phyloP scores from a whole-genome alignment of 2,797 vertebrate species.

The Pipistrellus pygmaeus region DNA sequence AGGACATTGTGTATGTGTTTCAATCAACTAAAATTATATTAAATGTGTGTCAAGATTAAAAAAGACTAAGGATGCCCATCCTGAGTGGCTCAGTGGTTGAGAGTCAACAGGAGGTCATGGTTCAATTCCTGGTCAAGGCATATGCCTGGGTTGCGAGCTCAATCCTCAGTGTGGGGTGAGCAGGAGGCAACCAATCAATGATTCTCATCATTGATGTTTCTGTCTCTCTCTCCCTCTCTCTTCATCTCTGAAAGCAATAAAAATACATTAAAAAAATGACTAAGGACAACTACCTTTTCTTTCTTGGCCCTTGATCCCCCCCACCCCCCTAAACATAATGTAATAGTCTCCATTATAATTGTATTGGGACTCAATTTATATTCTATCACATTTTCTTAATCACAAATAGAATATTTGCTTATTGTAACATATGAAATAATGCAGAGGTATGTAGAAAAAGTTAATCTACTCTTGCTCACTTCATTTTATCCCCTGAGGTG shows the following conservation, averaged over 20 bases:
- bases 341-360: neutral
- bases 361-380: neutral
- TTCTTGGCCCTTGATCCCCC: neutral
- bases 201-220: too few relatives aligned
- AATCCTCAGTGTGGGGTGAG: too few relatives aligned
- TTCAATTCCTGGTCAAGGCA: too few relatives aligned
- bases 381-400: constrained; percentile 35
- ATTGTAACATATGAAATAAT: neutral
- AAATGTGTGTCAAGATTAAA: neutral
- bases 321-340: neutral
- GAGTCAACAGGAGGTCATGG: too few relatives aligned
- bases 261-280: neutral
- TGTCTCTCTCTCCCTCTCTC: too few relatives aligned
- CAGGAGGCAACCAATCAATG: too few relatives aligned
- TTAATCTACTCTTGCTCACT: neutral
- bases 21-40: neutral
- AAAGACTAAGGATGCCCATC: neutral
- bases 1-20: neutral
- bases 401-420: constrained; percentile 21
- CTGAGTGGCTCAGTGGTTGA: too few relatives aligned
- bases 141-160: too few relatives aligned
- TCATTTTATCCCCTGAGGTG: neutral
- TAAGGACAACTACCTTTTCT: neutral
- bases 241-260: too few relatives aligned
- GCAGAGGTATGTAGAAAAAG: constrained; percentile 14